Base-by-base conservation (phyloP, 2,113 vertebrate species). In the Neofelis nebulosa region DNA sequence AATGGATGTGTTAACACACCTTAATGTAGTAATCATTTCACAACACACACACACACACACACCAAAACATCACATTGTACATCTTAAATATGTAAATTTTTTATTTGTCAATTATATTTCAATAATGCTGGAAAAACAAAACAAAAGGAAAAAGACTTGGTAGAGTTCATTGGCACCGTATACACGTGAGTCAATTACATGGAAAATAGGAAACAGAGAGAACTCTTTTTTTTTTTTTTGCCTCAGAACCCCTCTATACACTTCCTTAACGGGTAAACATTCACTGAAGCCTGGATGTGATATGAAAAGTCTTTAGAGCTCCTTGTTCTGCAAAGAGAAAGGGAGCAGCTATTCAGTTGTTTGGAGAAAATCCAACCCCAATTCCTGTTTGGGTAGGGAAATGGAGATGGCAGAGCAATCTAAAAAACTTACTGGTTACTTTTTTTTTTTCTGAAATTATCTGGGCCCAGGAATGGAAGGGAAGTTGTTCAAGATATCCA, bases 391-490 rank as follows among this genome's bases (percentile, higher is more conserved):
- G 61, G 19, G 5, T 68, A 7, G 7, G 7, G 68, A 55, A 31
- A 16, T 52, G 25, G 65, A 71, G 9, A n/a, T 31, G 4, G 55
- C 73, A 91, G 73, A 73, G 52, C 8, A 85, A 71, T 71, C 71
- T 79, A 12, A 38, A 50, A 84, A 81, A 80, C 0, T 2, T 31
- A 71, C 8, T 45, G 55, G 80, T 86, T 80, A 38, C 11, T 73
- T 96, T 76, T 33, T 33, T 55, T 50, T 90, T 93, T 93, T 93
- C 71, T 93, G 38, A 69, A 84, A 78, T 48, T 83, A 68, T 31
- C 19, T 14, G 68, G 69, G 48, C 48, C 33, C 3, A 31, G n/a
- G 18, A 83, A 48, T 52, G 11, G 85, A 63, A 96, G 45, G 63
- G 18, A 94, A 90, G 25, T n/a, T 52, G 52, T 45, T 94, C n/a